A percentile compares a stretch with the other conserved stretches of the same genome.
Evolutionary conservation across 23 tunicate genomes (phyloP).

Genomic region (Trididemnum clinides): DNA sequence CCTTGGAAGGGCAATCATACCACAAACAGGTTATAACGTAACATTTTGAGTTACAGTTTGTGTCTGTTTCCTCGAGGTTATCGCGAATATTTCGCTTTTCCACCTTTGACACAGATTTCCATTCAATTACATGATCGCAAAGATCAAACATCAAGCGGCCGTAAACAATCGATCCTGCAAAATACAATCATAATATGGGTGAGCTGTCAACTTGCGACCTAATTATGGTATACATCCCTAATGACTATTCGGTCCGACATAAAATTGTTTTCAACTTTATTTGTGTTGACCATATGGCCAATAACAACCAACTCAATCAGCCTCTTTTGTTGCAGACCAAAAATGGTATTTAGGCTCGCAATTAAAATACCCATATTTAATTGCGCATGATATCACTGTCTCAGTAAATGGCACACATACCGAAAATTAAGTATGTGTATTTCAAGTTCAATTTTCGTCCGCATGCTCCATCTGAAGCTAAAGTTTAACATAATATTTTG

Average conservation of each 20-base stretch:
- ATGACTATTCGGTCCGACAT: too few relatives aligned
- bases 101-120: constrained; percentile 52
- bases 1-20: constrained; percentile 50
- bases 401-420: constrained; percentile 35
- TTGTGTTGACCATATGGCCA: too few relatives aligned
- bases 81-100: constrained; percentile 48
- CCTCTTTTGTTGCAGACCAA: too few relatives aligned
- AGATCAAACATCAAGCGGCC: constrained; percentile 49
- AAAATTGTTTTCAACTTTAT: too few relatives aligned
- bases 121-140: constrained; percentile 60
- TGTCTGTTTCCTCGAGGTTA: constrained; percentile 42
- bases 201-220: too few relatives aligned
- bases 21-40: constrained; percentile 53
- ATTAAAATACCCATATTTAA: too few relatives aligned
- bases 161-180: constrained; percentile 32
- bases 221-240: too few relatives aligned
- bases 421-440: constrained; percentile 60
- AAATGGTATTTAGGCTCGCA: too few relatives aligned
- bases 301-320: too few relatives aligned
- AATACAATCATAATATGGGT: too few relatives aligned
- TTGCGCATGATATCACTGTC: neutral
- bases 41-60: constrained; percentile 41
- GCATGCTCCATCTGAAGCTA: constrained; percentile 44
- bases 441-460: constrained; percentile 34
- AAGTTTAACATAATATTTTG: constrained; percentile 62